Evolutionary conservation across 2,797 vertebrate genomes (phyloP).

Genomic region (Microtus californicus): DNA sequence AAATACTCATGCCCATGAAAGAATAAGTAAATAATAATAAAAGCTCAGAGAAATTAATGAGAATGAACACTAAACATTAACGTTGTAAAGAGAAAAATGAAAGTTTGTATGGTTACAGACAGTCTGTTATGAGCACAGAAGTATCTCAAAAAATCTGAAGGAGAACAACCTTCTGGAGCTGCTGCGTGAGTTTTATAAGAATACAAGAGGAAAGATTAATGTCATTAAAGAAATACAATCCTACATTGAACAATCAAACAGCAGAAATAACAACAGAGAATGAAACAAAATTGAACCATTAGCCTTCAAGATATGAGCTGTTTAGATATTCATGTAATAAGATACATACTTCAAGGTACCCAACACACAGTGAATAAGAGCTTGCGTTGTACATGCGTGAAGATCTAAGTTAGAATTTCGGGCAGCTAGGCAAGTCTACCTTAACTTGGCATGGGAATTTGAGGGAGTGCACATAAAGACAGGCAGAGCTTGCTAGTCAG

Average conservation of each 20-base stretch:
- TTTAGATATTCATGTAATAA: not conserved
- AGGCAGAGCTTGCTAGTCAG: not conserved
- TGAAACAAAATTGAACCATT: not conserved
- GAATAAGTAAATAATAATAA: not conserved
- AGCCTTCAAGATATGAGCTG: not conserved
- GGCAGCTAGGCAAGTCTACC: not conserved
- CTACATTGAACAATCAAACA: not conserved
- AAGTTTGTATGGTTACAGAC: not conserved
- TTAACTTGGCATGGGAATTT: too few relatives aligned
- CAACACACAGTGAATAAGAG: not conserved
- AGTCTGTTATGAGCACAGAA: not conserved
- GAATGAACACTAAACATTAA: not conserved
- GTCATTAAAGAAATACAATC: not conserved
- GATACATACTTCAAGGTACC: not conserved
- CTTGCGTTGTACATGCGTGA: not conserved
- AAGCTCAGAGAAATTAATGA: not conserved
- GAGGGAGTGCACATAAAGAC: not conserved
- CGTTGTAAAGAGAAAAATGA: not conserved
- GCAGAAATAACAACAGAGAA: not conserved
- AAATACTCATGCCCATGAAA: not conserved
- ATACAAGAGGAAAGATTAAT: not conserved
- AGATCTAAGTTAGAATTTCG: not conserved
- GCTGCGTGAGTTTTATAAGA: not conserved
- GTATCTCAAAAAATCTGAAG: not conserved
- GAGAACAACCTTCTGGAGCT: not conserved